Conservation (phyloP, 2,113 vertebrate species). For the Narcine bancroftii region DNA sequence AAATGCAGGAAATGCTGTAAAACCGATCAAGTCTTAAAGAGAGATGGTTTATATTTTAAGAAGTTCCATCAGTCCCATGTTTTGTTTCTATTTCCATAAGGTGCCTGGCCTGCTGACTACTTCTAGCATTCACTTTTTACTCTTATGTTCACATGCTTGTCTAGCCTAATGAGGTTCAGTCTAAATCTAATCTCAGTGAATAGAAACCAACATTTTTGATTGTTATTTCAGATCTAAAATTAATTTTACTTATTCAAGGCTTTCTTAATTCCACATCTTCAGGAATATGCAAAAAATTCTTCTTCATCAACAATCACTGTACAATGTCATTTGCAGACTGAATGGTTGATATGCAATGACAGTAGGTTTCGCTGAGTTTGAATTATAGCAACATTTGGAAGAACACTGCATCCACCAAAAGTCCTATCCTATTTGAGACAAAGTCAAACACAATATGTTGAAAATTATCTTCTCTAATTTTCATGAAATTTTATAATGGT, state of each 20-base stretch:
- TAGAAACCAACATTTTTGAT: neutral
- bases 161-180: neutral
- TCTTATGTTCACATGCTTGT: neutral
- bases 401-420: neutral
- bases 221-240: neutral
- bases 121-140: no score
- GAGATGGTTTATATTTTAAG: no score
- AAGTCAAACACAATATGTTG: neutral
- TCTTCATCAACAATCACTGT: neutral
- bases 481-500: neutral
- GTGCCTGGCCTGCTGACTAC: no score
- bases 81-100: no score
- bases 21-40: no score
- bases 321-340: neutral
- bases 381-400: neutral
- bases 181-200: neutral
- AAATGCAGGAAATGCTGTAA: no score
- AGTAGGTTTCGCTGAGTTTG: no score
- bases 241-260: neutral
- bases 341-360: neutral
- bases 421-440: neutral
- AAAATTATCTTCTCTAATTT: neutral
- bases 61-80: no score
- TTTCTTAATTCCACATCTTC: neutral
- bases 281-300: neutral